A percentile compares a stretch with the other conserved stretches of the same genome.
Evolutionary conservation across 2,797 vertebrate genomes (phyloP).

Genomic region (Squalus acanthias): DNA sequence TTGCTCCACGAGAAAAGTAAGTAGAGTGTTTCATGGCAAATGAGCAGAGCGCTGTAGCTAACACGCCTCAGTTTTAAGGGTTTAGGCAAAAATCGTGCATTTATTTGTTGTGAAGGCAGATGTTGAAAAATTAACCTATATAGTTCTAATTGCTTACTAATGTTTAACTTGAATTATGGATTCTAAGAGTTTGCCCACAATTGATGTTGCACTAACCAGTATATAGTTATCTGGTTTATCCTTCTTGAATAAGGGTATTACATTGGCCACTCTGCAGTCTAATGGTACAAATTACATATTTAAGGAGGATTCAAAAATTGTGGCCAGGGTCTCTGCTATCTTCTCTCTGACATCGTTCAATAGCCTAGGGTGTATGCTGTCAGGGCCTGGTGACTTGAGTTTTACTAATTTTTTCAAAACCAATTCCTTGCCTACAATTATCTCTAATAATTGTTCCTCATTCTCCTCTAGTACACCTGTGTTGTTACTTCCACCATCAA

Average conservation of each 20-base stretch:
- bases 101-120: background rate
- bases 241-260: background rate
- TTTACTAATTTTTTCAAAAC: background rate
- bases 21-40: conserved; percentile 39
- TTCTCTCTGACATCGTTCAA: background rate
- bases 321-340: background rate
- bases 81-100: background rate
- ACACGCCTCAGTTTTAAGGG: background rate
- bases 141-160: background rate
- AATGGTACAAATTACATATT: no score
- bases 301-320: background rate
- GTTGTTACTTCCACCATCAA: background rate
- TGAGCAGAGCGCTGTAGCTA: background rate
- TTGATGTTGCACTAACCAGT: background rate
- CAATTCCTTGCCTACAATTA: background rate
- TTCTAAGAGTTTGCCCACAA: background rate
- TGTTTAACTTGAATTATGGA: background rate
- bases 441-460: background rate
- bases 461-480: background rate
- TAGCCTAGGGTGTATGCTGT: background rate
- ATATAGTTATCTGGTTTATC: background rate
- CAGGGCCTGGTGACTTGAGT: background rate
- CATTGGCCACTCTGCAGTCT: background rate
- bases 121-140: background rate
- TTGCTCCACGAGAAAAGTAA: conserved; percentile 93